Percentiles rank a stretch among this genome's conserved stretches.
phyloP scores from a whole-genome alignment of 2,113 vertebrate genomes.

The Pachypanchax playfairii region DNA sequence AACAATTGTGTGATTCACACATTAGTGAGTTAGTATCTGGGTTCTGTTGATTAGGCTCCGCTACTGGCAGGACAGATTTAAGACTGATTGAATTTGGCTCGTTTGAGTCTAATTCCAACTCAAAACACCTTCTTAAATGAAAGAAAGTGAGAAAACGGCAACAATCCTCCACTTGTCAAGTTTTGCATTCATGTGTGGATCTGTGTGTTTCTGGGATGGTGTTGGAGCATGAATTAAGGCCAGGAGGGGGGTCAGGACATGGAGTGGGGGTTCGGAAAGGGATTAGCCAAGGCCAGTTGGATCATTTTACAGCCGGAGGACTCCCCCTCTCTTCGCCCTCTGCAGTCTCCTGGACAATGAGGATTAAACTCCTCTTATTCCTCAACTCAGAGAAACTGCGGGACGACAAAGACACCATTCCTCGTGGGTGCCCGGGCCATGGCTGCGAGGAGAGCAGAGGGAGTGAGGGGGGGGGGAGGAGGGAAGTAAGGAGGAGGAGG shows the following conservation, averaged over 20 bases:
- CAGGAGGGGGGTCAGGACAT: constrained; percentile 60
- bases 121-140: constrained; percentile 53
- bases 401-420: constrained; percentile 79
- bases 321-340: constrained; percentile 69
- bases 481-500: constrained; percentile 16
- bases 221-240: constrained; percentile 48
- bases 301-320: constrained; percentile 82
- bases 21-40: neutral
- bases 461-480: constrained; percentile 39
- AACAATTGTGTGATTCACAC: neutral
- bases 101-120: constrained; percentile 62
- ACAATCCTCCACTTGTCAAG: neutral
- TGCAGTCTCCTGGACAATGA: constrained; percentile 81
- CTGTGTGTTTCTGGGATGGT: constrained; percentile 43
- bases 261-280: constrained; percentile 68
- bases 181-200: constrained; percentile 32
- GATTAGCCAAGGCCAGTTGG: constrained; percentile 80
- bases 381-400: constrained; percentile 78
- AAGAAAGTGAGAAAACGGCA: constrained; percentile 5
- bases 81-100: constrained; percentile 42
- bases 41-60: constrained; percentile 31
- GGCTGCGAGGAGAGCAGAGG: constrained; percentile 66
- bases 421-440: constrained; percentile 69
- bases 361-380: constrained; percentile 85
- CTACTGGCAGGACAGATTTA: constrained; percentile 18